phyloP scores from a whole-genome alignment of 2,888 invertebrate species.

The Drosophila siamana region DNA sequence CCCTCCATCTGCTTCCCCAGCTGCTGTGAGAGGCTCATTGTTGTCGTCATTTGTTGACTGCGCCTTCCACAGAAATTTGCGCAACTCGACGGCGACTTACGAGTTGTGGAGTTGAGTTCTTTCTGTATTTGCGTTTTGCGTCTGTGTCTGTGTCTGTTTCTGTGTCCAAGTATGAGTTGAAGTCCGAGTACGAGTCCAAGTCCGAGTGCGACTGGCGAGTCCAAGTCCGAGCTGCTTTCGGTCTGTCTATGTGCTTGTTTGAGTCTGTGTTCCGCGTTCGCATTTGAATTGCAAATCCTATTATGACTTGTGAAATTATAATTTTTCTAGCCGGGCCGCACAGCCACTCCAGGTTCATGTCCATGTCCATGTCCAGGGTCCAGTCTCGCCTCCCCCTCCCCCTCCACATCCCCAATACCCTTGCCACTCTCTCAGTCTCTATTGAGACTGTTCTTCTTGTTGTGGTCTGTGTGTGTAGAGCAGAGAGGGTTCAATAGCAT shows the following conservation, averaged over 20 bases:
- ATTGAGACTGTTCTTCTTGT: constrained; percentile 4
- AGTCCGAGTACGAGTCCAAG: constrained; percentile 7
- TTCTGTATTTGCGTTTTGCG: constrained; percentile 58
- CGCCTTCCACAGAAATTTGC: constrained; percentile 78
- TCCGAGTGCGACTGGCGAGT: constrained; percentile 14
- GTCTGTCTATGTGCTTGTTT: constrained; percentile 28
- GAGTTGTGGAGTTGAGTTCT: constrained; percentile 47
- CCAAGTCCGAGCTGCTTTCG: constrained; percentile 1
- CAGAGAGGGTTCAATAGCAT: constrained; percentile 84
- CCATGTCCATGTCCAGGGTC: constrained; percentile 63
- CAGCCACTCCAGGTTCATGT: constrained; percentile 66
- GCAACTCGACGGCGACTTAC: constrained; percentile 48
- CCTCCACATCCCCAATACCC: no score
- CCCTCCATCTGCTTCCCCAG: not conserved
- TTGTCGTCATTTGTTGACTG: constrained; percentile 75
- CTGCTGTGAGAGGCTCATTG: constrained; percentile 64
- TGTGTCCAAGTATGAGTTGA: constrained; percentile 6
- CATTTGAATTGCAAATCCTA: constrained; percentile 83
- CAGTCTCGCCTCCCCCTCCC: constrained; percentile 29
- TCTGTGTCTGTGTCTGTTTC: no score
- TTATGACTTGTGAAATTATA: constrained; percentile 82
- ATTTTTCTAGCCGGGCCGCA: constrained; percentile 79
- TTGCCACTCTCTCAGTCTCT: not conserved
- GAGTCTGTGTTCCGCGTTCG: constrained; percentile 66
- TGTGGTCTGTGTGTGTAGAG: constrained; percentile 49